Evolutionary conservation across 1,140 invertebrate genomes (phyloP), one percentile per base, ranked within the genome.

Genomic region (Phymorhynchus buccinoides): DNA sequence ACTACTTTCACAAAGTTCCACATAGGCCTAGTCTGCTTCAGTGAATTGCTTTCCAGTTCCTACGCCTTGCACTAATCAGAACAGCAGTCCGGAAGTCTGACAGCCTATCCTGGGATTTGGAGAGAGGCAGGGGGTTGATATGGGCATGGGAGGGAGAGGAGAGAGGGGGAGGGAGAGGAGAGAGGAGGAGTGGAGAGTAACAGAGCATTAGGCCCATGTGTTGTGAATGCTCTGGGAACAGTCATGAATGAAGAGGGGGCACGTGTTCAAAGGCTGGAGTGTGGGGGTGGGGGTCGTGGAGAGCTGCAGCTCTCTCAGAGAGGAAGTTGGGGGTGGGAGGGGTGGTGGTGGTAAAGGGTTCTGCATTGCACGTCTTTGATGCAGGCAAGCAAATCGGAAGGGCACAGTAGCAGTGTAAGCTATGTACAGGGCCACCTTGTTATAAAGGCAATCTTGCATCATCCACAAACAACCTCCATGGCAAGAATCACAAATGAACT

Each of bases 31-130:
- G 56, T 62, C 56, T 62, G 56, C 66, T 73, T 18, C 62, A 73
- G 18, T 37, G 73, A 71, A n/a, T 66, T 83, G 81, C 62, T 83
- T 83, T 41, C 66, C 66, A 83, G 71, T 83, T 83, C 68, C 81
- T 83, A 71, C 39, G n/a, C n/a, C n/a, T n/a, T n/a, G n/a, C n/a
- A n/a, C n/a, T 73, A 83, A 83, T 83, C 81, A 83, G 62, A n/a
- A 27, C 68, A 37, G 37, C 35, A 41, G 62, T 22, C 81, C 81
- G 81, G 81, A 83, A 71, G 37, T 32, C 14, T 32, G n/a, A 14
- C 22, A 18, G 81, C 39, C 39, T 83, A 66, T 41, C 62, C n/a
- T 44, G 22, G 62, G 62, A 44, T 41, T 30, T 30, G 66, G 62
- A 39, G 12, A 27, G 22, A 30, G 62, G 14, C 18, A 6, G 56